phyloP scores from a whole-genome alignment of 2,797 vertebrate genomes.

The Ctenopoma multispine region DNA sequence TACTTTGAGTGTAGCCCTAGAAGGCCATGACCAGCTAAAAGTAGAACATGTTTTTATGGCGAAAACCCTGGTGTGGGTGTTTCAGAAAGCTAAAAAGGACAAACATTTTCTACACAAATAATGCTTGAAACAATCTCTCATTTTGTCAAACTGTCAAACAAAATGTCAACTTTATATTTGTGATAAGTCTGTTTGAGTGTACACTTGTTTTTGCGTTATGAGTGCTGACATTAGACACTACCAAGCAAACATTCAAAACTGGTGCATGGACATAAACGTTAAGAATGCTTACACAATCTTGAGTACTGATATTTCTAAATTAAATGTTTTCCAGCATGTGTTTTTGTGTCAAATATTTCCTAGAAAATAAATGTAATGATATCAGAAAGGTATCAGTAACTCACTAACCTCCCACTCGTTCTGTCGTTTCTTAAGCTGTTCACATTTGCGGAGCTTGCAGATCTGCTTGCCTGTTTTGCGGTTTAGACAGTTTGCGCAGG shows the following conservation, averaged over 20 bases:
- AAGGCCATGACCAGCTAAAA: not conserved
- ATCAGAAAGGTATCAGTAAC: not conserved
- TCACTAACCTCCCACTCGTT: constrained; percentile 60
- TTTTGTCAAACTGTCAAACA: not conserved
- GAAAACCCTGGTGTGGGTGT: not conserved
- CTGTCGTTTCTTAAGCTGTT: constrained; percentile 87
- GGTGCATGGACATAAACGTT: not conserved
- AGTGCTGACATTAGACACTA: not conserved
- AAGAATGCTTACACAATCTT: not conserved
- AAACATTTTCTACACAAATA: not conserved
- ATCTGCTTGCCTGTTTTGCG: constrained; percentile 91
- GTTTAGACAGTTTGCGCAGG: constrained; percentile 89
- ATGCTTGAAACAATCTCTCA: not conserved
- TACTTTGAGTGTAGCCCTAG: not conserved
- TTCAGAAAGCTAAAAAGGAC: not conserved
- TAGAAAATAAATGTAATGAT: not conserved
- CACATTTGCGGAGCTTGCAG: constrained; percentile 92
- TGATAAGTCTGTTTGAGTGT: not conserved
- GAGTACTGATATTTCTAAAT: not conserved
- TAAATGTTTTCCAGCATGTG: too few relatives aligned
- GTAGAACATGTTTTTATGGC: not conserved
- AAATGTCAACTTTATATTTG: not conserved
- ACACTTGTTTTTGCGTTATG: not conserved
- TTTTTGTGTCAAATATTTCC: not conserved
- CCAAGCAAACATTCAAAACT: not conserved